Evolutionary conservation across 2,888 invertebrate species (phyloP), one percentile per base, ranked within the genome.

Genomic region (Lobophora halterata): DNA sequence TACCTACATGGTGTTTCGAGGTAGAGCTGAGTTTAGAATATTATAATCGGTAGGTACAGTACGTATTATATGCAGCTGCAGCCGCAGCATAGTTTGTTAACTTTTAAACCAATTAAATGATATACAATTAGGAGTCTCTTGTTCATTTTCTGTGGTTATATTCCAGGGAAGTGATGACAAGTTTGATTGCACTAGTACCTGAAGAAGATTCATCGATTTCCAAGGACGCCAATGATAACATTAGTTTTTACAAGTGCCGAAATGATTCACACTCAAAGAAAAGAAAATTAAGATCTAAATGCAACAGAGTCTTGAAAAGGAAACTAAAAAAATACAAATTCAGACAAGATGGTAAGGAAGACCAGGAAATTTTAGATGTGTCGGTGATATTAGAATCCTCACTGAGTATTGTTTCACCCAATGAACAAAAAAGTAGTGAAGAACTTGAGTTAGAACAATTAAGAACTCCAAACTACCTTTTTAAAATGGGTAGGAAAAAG

Each of bases 271-370:
- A 54, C 46, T 58, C 66, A 6, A 80, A 71, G 49, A 70, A 75
- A 57, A 76, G 73, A 40, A 62, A 57, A 46, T 55, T 61, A 11
- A 81, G 71, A 55, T 52, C 59, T 19, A 80, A 68, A 57, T 79
- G 71, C 54, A 65, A 58, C 26, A 75, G 62, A 50, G 50, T 58
- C 21, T 67, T 81, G n/a, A 79, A 69, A 47, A 75, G 66, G 21
- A 86, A 79, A 55, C 57, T 82, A 10, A 81, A 75, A 50, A 82
- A 86, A 58, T 85, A 86, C 42, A 85, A 73, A 58, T 60, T 83
- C 2, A 64, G 79, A 47, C 72, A 58, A 54, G 74, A 85, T 79
- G 85, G 79, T n/a, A 56, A 60, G 47, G 85, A 86, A 53, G 86
- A 87, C 52, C 73, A 65, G 43, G 86, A 86, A 53, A 67, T 86